Percentiles rank a stretch among this genome's conserved stretches.
Conservation (phyloP, 1,140 invertebrate genomes). For the Philaenus spumarius region DNA sequence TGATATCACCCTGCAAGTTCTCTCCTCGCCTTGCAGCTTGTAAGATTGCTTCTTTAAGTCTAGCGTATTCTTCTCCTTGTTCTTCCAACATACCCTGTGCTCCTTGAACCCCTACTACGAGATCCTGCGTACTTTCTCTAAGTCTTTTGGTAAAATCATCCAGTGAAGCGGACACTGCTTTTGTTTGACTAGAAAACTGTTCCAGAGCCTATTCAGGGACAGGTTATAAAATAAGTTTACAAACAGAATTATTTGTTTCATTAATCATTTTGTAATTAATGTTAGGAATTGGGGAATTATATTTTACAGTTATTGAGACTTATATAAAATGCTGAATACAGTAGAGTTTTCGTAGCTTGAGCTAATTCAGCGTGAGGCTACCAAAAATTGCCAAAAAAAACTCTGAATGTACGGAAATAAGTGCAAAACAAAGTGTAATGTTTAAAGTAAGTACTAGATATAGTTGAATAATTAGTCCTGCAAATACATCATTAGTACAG, state of each 20-base stretch:
- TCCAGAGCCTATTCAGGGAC: constrained; percentile 72
- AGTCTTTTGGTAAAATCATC: constrained; percentile 79
- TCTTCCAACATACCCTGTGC: constrained; percentile 60
- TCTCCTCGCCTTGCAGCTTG: constrained; percentile 79
- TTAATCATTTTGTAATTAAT: no score
- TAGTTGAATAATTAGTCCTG: no score
- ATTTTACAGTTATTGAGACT: no score
- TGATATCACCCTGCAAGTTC: constrained; percentile 63
- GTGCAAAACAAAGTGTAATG: no score
- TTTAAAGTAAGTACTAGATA: no score
- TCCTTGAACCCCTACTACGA: constrained; percentile 43
- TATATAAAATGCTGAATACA: no score
- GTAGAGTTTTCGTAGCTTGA: no score
- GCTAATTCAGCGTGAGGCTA: no score
- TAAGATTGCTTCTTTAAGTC: constrained; percentile 70
- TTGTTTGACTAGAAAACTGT: constrained; percentile 85
- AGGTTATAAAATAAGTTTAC: constrained; percentile 7
- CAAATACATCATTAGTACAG: no score
- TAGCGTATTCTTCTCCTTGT: constrained; percentile 57
- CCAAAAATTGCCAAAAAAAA: no score
- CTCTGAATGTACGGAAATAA: no score
- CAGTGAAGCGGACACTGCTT: constrained; percentile 76
- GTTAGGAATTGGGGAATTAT: no score
- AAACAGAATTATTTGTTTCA: not conserved
- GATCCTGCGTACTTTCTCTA: constrained; percentile 39